These are phyloP conservation scores for Geotrypetes seraphini DNA, from an alignment of 2,797 vertebrate genomes.

Conservation along the genomic window DNA sequence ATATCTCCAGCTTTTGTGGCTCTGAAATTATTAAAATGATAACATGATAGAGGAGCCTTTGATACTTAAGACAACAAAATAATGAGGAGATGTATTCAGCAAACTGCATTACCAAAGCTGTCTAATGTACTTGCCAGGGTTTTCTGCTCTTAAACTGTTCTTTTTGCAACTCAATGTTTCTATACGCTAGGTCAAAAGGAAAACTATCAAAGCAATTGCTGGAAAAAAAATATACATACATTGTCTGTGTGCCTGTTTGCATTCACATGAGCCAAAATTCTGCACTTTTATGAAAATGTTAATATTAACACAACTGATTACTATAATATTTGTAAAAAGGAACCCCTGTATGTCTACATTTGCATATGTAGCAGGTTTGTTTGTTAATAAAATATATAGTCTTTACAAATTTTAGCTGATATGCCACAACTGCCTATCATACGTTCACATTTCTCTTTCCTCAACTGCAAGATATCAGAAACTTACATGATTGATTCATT, in stretches of 20 bases:
- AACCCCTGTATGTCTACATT: constrained; percentile 33
- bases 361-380: constrained; percentile 33
- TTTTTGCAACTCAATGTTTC: constrained; percentile 28
- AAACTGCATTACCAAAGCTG: constrained; percentile 71
- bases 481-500: constrained; percentile 48
- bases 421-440: constrained; percentile 7
- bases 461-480: constrained; percentile 32
- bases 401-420: too few relatives aligned
- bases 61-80: constrained; percentile 99
- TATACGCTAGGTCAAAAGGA: constrained; percentile 37
- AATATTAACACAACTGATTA: constrained; percentile 21
- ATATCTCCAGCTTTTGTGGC: constrained; percentile 70
- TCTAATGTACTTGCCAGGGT: constrained; percentile 65
- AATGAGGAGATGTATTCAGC: constrained; percentile 66
- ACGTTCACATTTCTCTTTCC: background rate
- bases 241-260: background rate
- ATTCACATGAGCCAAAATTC: too few relatives aligned
- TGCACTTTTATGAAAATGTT: constrained; percentile 22
- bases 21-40: constrained; percentile 95
- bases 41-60: constrained; percentile 85
- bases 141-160: constrained; percentile 47
- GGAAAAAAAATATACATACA: constrained; percentile 30
- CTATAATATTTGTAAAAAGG: too few relatives aligned
- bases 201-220: constrained; percentile 41
- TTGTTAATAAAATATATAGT: too few relatives aligned